Conservation (phyloP, 2,113 vertebrate species). For the Pteropus alecto region DNA sequence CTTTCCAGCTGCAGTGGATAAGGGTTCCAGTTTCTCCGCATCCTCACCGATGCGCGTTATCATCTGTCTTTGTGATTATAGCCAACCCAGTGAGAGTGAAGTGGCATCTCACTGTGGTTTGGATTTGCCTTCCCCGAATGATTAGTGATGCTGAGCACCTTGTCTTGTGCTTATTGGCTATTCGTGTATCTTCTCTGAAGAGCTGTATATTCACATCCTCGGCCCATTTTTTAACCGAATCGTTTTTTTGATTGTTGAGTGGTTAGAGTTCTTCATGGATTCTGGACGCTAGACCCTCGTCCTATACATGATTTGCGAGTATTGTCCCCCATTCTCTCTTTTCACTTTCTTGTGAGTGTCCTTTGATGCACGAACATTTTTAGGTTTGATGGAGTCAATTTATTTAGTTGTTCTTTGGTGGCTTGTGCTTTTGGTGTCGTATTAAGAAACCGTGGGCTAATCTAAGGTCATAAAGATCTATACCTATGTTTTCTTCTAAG, state of each 20-base stretch:
- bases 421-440: neutral
- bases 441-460: neutral
- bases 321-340: neutral
- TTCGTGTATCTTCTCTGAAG: neutral
- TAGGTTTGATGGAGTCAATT: neutral
- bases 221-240: neutral
- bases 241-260: neutral
- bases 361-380: neutral
- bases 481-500: neutral
- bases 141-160: neutral
- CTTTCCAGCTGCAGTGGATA: neutral
- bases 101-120: neutral
- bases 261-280: neutral
- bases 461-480: neutral
- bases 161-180: neutral
- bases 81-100: neutral
- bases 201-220: neutral
- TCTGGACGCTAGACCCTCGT: neutral
- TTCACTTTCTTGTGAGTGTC: neutral
- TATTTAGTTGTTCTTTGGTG: neutral
- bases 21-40: neutral
- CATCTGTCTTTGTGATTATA: neutral
- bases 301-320: neutral
- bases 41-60: neutral
- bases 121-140: neutral